phyloP scores from a whole-genome alignment of 2,888 invertebrate genomes.

The Idaea dimidiata region DNA sequence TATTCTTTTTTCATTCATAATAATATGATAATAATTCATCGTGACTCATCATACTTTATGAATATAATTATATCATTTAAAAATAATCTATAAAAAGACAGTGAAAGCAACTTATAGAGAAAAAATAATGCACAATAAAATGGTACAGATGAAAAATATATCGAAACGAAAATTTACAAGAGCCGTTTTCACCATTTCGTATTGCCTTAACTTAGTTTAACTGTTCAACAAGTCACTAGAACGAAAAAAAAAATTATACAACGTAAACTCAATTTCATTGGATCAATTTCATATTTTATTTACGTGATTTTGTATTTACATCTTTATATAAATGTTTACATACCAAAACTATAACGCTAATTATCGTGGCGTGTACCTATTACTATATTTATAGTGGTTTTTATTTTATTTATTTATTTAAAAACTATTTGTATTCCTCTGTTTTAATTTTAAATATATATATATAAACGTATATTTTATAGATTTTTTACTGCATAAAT shows the following conservation, averaged over 20 bases:
- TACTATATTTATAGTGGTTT: slow-evolving; percentile 75
- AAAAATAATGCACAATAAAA: slow-evolving; percentile 77
- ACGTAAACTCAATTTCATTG: slow-evolving; percentile 54
- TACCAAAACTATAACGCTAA: slow-evolving; percentile 75
- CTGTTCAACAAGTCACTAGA: slow-evolving; percentile 23
- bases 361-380: slow-evolving; percentile 75
- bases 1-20: slow-evolving; percentile 80
- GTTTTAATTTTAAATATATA: slow-evolving; percentile 42
- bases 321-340: slow-evolving; percentile 71
- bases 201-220: not conserved
- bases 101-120: slow-evolving; percentile 78
- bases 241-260: slow-evolving; percentile 26
- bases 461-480: slow-evolving; percentile 72
- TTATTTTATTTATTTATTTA: slow-evolving; percentile 29
- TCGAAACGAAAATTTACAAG: slow-evolving; percentile 50
- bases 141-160: slow-evolving; percentile 57
- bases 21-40: slow-evolving; percentile 65
- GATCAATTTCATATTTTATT: slow-evolving; percentile 72
- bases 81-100: slow-evolving; percentile 78
- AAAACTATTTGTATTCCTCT: slow-evolving; percentile 79
- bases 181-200: not conserved
- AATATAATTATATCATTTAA: slow-evolving; percentile 79
- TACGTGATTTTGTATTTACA: slow-evolving; percentile 74
- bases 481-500: slow-evolving; percentile 76
- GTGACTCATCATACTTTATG: slow-evolving; percentile 79